A percentile compares a stretch with the other conserved stretches of the same genome.
Conservation (phyloP, 2,113 vertebrate genomes). For the Prionailurus viverrinus region DNA sequence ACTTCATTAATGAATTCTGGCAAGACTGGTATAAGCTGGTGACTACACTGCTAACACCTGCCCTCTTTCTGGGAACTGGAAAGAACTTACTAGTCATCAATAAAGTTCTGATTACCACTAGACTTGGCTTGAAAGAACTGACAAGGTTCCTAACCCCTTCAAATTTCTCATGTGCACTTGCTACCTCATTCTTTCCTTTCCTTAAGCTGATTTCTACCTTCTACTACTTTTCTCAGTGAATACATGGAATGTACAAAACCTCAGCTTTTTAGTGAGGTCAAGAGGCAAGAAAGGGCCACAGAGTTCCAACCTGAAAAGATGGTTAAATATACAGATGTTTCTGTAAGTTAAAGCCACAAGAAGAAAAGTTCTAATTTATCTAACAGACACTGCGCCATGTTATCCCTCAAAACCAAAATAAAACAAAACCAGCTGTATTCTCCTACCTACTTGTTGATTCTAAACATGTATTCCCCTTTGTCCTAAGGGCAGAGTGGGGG, state of each 20-base stretch:
- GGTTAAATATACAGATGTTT: not conserved
- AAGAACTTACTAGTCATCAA: not conserved
- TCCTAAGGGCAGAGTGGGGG: not conserved
- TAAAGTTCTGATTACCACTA: not conserved
- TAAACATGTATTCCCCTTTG: not conserved
- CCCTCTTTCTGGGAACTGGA: slow-evolving; percentile 4
- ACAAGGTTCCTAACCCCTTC: not conserved
- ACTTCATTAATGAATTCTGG: not conserved
- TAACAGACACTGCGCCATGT: not conserved
- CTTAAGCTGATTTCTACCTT: not conserved
- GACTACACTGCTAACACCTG: not conserved
- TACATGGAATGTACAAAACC: not conserved
- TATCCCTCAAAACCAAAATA: not conserved
- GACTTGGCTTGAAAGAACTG: not conserved
- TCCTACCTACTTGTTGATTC: not conserved
- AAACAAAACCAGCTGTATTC: not conserved
- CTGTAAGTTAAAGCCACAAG: not conserved
- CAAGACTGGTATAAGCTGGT: not conserved
- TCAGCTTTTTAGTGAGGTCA: not conserved
- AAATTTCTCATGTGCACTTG: not conserved
- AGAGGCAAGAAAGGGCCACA: not conserved
- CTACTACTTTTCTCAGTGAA: slow-evolving; percentile 2
- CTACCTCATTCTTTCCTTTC: not conserved
- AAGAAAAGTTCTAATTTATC: not conserved
- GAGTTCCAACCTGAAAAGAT: slow-evolving; percentile 16